Evolutionary conservation across 2,797 vertebrate genomes (phyloP), one percentile per base, ranked within the genome.

Genomic region (Poecilia picta): DNA sequence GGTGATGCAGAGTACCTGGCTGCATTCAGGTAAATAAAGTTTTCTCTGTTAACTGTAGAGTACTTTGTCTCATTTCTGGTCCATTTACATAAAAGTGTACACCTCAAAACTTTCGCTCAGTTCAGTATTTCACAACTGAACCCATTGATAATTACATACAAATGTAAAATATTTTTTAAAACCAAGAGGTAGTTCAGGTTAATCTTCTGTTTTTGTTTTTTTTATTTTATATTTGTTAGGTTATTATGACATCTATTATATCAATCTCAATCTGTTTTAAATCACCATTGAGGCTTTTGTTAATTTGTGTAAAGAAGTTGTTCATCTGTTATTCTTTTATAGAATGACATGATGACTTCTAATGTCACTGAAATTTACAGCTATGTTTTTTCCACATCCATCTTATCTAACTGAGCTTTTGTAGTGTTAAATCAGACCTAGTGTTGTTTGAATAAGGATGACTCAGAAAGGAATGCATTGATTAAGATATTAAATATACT

Each of bases 1-100:
- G 97, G 97, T 7, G 98, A 99, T 82, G 96, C 97, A 0, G 98
- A 99, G 85, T 99, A 99, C 81, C 92, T 99, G 89, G 97, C 97
- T 5, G 98, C 98, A 5, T 99, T 99, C 94, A 97, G 97, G 98
- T 99, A 94, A 91, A 74, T 36, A 82, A 33, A 36, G 15, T 33
- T 75, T 15, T 33, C 49, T 75, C 36, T 51, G 0, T 47, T 47
- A 23, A 28, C 47, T 11, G 33, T 51, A 3, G 25, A 39, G 46
- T 33, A 64, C 74, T 53, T 64, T 71, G 5, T 39, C 46, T 70
- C 4, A 2, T 36, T 15, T 31, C 15, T 10, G 18, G 36, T 1
- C 39, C 41, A 47, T 11, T 1, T 25, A 28, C 5, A 33, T 53
- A 8, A 66, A 33, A 25, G 11, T 47, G 8, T 23, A 36, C 28